Evolutionary conservation across 2,797 vertebrate genomes (phyloP).

Genomic region (Syncerus caffer): DNA sequence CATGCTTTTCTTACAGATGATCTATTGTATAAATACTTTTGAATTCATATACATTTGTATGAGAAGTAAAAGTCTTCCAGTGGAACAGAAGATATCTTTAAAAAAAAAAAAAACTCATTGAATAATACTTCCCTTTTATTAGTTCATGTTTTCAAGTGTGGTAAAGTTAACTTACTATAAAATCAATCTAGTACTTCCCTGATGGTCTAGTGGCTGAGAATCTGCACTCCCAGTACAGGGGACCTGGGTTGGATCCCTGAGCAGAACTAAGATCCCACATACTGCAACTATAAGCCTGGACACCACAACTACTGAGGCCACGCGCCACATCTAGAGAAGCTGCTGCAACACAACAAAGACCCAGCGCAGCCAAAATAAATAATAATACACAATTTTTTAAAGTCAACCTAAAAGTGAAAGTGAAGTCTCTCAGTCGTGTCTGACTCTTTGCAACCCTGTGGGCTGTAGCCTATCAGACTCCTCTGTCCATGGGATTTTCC

Average conservation of each 20-base stretch:
- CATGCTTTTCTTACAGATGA: background rate
- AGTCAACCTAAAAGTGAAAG: background rate
- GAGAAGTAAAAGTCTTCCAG: background rate
- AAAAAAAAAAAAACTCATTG: background rate
- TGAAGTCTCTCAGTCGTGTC: no score
- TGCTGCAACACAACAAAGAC: fast-evolving
- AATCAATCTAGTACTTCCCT: background rate
- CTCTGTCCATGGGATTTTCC: no score
- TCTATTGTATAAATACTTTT: background rate
- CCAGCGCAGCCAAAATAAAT: background rate
- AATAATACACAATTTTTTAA: background rate
- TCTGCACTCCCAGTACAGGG: background rate
- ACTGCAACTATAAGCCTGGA: background rate
- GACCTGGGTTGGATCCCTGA: background rate
- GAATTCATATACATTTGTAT: background rate
- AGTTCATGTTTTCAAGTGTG: background rate
- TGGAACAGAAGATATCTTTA: background rate
- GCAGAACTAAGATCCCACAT: background rate
- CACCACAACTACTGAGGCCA: background rate
- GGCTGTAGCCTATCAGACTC: no score
- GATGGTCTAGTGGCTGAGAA: background rate
- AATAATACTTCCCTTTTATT: background rate
- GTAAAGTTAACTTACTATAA: background rate
- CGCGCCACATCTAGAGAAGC: background rate
- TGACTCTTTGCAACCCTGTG: no score